Evolutionary conservation across 2,113 vertebrate species (phyloP).

Genomic region (Triplophysa rosa): DNA sequence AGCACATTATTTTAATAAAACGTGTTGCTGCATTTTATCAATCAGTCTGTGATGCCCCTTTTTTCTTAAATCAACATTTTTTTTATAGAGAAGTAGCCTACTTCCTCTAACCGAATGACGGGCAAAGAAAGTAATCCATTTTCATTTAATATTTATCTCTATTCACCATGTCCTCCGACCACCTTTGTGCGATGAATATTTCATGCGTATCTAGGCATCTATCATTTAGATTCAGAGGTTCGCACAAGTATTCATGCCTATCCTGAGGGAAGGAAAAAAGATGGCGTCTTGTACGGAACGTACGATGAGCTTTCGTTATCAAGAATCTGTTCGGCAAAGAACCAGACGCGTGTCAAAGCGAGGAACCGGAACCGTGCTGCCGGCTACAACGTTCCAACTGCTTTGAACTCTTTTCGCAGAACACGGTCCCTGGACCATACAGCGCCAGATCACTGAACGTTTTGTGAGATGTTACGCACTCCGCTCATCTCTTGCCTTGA

Average conservation of each 20-base stretch:
- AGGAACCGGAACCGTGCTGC: constrained; percentile 3
- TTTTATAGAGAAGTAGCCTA: constrained; percentile 8
- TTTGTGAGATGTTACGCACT: not conserved
- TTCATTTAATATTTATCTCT: constrained; percentile 51
- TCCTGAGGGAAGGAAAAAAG: not conserved
- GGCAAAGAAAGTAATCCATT: constrained; percentile 40
- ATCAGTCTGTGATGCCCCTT: not conserved
- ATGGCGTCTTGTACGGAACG: not conserved
- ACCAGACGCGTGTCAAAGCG: not conserved
- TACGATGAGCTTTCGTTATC: constrained; percentile 25
- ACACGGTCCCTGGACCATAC: constrained; percentile 23
- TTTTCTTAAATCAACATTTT: not conserved
- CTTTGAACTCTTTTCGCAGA: constrained; percentile 26
- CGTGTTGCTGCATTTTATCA: not conserved
- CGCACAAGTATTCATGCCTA: constrained; percentile 33
- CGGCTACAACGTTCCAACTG: constrained; percentile 23
- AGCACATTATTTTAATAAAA: too few relatives aligned
- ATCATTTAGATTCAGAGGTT: constrained; percentile 32
- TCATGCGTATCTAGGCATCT: constrained; percentile 36
- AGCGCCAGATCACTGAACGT: not conserved
- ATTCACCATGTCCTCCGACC: constrained; percentile 34
- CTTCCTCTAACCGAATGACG: constrained; percentile 21
- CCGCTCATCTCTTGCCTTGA: constrained; percentile 29
- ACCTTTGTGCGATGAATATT: constrained; percentile 41
- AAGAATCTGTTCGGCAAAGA: constrained; percentile 19